Evolutionary conservation across 2,888 invertebrate species (phyloP), one percentile per base, ranked within the genome.

Genomic region (Conus canariensis): DNA sequence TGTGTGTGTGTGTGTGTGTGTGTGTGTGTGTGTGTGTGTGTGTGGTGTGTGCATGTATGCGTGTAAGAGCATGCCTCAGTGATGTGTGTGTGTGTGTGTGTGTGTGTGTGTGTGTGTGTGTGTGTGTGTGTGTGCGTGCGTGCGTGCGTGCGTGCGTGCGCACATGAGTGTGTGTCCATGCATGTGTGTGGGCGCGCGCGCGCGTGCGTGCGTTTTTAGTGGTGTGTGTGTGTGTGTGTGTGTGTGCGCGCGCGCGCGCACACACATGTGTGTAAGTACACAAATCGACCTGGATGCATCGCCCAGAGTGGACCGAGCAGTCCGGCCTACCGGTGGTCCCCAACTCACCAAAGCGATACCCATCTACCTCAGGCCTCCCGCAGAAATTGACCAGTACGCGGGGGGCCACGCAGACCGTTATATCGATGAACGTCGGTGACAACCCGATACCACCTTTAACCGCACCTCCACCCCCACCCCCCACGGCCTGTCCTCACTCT

Each of bases 1-100:
- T 82, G 45, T 56, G 82, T 82, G 82, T 82, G 56, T 82, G 82
- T 30, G 77, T 30, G 77, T 30, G 77, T 30, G 77, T n/a, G 74
- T 74, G 74, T 74, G 74, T 74, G 74, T 74, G 74, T 74, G 74
- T 30, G 30, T 74, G 5, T 74, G 16, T 74, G 7, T 74, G 16
- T 74, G n/a, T 74, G 74, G 70, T 74, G n/a, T 22, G 22, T 22
- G 22, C n/a, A 22, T 74, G n/a, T 74, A n/a, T 74, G 22, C n/a
- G 70, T 74, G 70, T 74, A n/a, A 6, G 70, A n/a, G 70, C n/a
- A n/a, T 74, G 70, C 5, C n/a, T 22, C n/a, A 19, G 70, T n/a
- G 70, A n/a, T 74, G 16, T 74, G 7, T 74, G 16, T 74, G n/a
- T 74, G 74, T 74, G n/a, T 74, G 74, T 74, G 74, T 74, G n/a